A percentile compares a stretch with the other conserved stretches of the same genome.
Conservation (phyloP, 2,888 invertebrate genomes). For the Nomada ferruginata region DNA sequence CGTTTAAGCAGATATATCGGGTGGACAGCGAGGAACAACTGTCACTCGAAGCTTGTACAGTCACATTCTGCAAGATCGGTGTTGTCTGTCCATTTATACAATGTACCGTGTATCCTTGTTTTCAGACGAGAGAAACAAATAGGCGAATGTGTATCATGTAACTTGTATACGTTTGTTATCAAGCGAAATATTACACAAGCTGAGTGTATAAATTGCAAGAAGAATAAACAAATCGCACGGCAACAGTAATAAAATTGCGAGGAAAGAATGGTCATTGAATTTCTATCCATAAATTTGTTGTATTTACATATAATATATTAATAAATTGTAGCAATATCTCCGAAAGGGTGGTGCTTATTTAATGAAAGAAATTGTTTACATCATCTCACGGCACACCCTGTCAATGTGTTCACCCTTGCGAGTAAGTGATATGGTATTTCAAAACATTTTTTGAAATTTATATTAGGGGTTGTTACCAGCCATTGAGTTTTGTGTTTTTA, state of each 20-base stretch:
- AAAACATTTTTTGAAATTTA: no score
- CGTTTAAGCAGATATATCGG: slow-evolving; percentile 75
- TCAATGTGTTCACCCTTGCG: no score
- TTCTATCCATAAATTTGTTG: not conserved
- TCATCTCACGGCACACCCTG: no score
- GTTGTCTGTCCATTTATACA: slow-evolving; percentile 60
- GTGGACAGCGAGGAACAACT: slow-evolving; percentile 77
- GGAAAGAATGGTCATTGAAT: not conserved
- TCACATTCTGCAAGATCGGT: slow-evolving; percentile 81
- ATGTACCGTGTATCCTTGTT: slow-evolving; percentile 37
- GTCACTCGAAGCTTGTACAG: slow-evolving; percentile 79
- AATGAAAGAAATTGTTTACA: no score
- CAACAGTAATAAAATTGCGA: slow-evolving; percentile 15
- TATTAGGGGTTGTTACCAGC: no score
- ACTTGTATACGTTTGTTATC: slow-evolving; percentile 43
- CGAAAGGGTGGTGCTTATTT: no score
- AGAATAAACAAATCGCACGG: not conserved
- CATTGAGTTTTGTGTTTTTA: no score
- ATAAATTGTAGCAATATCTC: no score
- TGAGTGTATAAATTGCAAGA: slow-evolving; percentile 47
- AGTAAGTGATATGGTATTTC: no score
- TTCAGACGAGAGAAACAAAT: slow-evolving; percentile 51
- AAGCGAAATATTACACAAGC: slow-evolving; percentile 57
- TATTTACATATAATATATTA: not conserved
- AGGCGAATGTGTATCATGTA: slow-evolving; percentile 50